phyloP scores from a whole-genome alignment of 2,888 invertebrate species.

The Mimachlamys varia region DNA sequence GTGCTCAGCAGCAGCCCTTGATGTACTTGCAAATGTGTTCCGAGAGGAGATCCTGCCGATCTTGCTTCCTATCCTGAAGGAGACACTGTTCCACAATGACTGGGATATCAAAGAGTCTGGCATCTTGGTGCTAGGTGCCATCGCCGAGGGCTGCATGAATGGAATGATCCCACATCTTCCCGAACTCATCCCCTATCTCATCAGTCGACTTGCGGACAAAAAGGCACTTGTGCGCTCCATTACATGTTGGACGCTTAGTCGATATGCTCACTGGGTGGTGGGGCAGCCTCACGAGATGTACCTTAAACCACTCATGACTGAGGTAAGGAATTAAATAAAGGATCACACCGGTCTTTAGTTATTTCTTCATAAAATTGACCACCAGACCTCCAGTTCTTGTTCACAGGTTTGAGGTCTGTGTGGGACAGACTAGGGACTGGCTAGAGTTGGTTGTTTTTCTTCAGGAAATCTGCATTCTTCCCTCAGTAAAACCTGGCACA shows the following conservation, averaged over 20 bases:
- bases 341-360: background rate
- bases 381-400: no score
- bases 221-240: conserved; percentile 98
- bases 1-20: conserved; percentile 98
- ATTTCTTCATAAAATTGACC: no score
- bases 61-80: conserved; percentile 96
- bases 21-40: conserved; percentile 98
- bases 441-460: no score
- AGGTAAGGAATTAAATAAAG: conserved; percentile 84
- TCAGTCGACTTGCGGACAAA: conserved; percentile 94
- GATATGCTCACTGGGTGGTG: conserved; percentile 99
- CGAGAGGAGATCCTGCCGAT: conserved; percentile 96
- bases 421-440: no score
- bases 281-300: conserved; percentile 96
- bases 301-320: conserved; percentile 96
- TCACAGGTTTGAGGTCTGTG: no score
- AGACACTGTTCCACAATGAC: conserved; percentile 95
- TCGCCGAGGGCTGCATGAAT: conserved; percentile 93
- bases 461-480: no score
- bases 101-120: conserved; percentile 99
- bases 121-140: conserved; percentile 95
- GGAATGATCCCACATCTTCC: conserved; percentile 98
- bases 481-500: no score
- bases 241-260: conserved; percentile 98
- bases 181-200: conserved; percentile 97